Conservation (phyloP, 2,113 vertebrate species). For the Peromyscus leucopus region DNA sequence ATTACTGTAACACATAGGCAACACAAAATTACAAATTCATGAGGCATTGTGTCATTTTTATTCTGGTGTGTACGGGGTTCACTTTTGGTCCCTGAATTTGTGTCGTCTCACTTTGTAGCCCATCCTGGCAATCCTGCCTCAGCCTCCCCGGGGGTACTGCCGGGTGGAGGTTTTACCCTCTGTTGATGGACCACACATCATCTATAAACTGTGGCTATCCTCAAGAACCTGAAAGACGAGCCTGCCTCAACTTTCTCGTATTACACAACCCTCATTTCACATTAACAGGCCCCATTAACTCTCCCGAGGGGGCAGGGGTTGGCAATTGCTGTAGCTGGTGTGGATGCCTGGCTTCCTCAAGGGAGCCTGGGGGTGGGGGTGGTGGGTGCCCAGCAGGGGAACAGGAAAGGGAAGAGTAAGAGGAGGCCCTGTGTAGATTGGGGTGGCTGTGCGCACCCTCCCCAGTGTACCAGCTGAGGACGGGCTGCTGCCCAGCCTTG, state of each 20-base stretch:
- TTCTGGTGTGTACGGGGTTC: not conserved
- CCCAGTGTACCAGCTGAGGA: not conserved
- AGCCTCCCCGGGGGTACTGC: not conserved
- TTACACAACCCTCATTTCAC: not conserved
- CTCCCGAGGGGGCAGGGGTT: not conserved
- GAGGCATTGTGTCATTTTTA: not conserved
- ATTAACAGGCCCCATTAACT: constrained; percentile 39
- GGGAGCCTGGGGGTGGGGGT: not conserved
- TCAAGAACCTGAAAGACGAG: constrained; percentile 24
- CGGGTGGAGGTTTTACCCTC: not conserved
- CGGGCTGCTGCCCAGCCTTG: not conserved
- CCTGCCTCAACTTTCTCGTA: not conserved
- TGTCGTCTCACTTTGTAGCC: not conserved
- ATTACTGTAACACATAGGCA: not conserved
- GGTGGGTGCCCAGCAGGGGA: not conserved
- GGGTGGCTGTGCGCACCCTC: not conserved
- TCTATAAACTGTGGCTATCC: not conserved
- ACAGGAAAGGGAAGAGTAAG: not conserved
- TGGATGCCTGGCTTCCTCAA: not conserved
- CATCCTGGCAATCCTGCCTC: not conserved
- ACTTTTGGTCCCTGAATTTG: not conserved
- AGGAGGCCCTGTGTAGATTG: not conserved
- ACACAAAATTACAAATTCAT: constrained; percentile 8
- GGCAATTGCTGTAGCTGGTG: not conserved
- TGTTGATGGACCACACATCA: not conserved